These are phyloP conservation scores for Melanotaenia parkinsoni DNA, from an alignment of 2,797 vertebrate genomes.

Conservation along the genomic window DNA sequence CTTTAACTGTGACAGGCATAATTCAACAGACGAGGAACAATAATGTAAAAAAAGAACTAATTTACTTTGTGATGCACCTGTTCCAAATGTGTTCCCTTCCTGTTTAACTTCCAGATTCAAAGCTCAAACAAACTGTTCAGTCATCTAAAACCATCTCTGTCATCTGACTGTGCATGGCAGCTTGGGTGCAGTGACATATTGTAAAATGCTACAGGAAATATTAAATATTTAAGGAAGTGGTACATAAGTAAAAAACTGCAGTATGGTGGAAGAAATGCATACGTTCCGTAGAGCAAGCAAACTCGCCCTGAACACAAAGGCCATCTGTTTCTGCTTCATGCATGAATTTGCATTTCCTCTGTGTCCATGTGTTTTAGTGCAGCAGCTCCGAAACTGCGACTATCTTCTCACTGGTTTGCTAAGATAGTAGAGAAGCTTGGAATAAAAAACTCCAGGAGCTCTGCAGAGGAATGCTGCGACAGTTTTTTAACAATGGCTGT, in stretches of 20 bases:
- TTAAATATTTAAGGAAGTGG: background rate
- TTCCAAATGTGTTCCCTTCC: background rate
- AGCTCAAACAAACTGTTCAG: background rate
- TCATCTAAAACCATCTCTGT: background rate
- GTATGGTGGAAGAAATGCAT: background rate
- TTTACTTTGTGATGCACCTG: background rate
- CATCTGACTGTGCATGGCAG: no score
- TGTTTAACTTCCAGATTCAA: background rate
- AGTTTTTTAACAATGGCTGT: no score
- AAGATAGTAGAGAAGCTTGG: background rate
- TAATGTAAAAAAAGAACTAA: no score
- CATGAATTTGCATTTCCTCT: conserved; percentile 46
- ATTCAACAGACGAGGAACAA: no score
- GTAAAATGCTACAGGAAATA: background rate
- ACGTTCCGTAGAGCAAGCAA: background rate
- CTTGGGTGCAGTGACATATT: background rate
- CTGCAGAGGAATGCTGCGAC: background rate
- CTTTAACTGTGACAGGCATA: background rate
- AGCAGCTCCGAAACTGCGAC: background rate
- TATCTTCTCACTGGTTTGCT: background rate
- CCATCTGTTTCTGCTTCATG: conserved; percentile 45
- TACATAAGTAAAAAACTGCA: no score
- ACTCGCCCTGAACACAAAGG: conserved; percentile 25
- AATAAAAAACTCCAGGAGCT: background rate
- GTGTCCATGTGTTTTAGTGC: background rate